Base-by-base conservation (phyloP, 2,888 invertebrate genomes). In the Nysson spinosus region DNA sequence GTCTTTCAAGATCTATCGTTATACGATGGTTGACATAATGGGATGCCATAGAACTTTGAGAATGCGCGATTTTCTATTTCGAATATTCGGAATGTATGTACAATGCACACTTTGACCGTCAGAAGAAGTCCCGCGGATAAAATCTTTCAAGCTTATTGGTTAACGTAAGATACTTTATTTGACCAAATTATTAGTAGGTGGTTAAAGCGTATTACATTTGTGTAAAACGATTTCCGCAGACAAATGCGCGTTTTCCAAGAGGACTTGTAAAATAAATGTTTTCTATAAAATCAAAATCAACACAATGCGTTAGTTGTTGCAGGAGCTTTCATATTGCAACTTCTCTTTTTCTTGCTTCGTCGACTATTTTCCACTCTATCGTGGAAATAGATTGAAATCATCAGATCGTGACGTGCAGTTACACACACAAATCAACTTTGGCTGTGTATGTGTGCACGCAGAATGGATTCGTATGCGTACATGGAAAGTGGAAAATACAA, bases 381-480 rank as follows among this genome's bases (percentile, higher is more conserved):
- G 63, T 61, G 17, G 63, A 72, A 75, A 75, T 74, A 73, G 72
- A 80, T 80, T 75, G 74, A 75, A 78, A 60, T 75, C 77, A 72
- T 61, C 69, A 74, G 50, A 60, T 67, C 72, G 73, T 75, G 62
- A 63, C 54, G 20, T 50, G 16, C 32, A 24, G 60, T 9, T 37
- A 37, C 46, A 32, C 49, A 50, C 52, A 55, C 30, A 32, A 42
- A 22, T 9, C 19, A 7, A 7, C 12, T 12, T 9, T 7, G 11
- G 11, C 5, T 26, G 22, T 43, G 6, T 43, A 46, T 40, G 47
- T 28, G 39, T 35, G 58, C 65, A 65, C 61, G 58, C 63, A 63
- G n/a, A n/a, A n/a, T n/a, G n/a, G n/a, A n/a, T 61, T 30, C 52
- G 35, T 50, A 52, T 43, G 32, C 20, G 42, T 56, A 43, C 44